A percentile compares a stretch with the other conserved stretches of the same genome.
Conservation (phyloP, 2,113 vertebrate species). For the Pseudorasbora parva region DNA sequence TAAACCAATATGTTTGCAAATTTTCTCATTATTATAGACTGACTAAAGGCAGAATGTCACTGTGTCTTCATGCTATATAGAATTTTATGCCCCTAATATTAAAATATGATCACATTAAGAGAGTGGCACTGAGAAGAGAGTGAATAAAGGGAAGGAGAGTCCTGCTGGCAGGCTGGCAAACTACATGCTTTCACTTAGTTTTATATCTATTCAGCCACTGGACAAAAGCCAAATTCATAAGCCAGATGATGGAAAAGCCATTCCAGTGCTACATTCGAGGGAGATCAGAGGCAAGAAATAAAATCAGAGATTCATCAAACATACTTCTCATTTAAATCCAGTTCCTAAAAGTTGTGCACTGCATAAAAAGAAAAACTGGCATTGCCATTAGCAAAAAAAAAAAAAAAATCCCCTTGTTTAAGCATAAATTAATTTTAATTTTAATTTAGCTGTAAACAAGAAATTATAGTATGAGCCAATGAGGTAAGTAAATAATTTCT, state of each 20-base stretch:
- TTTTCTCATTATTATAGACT: background rate
- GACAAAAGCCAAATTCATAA: constrained; percentile 22
- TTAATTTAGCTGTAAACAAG: background rate
- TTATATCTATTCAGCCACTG: constrained; percentile 1
- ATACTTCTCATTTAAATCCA: background rate
- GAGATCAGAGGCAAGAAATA: background rate
- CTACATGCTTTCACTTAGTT: constrained; percentile 6
- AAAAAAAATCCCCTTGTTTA: background rate
- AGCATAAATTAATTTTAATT: background rate
- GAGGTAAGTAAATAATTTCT: background rate
- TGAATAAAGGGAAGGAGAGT: constrained; percentile 16
- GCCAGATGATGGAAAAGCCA: constrained; percentile 20
- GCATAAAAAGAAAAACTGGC: background rate
- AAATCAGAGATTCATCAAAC: background rate
- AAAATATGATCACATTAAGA: constrained; percentile 15
- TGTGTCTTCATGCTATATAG: background rate
- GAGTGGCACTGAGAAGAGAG: background rate
- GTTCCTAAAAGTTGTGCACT: background rate
- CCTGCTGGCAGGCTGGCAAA: constrained; percentile 13
- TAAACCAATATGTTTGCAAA: constrained; percentile 4
- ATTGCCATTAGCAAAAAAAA: too few species aligned
- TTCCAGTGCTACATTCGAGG: constrained; percentile 33
- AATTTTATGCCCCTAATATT: background rate
- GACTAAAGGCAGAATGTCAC: constrained; percentile 27
- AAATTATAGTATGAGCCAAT: background rate